Conservation (phyloP, 2,113 vertebrate species). For the Heterotis niloticus region DNA sequence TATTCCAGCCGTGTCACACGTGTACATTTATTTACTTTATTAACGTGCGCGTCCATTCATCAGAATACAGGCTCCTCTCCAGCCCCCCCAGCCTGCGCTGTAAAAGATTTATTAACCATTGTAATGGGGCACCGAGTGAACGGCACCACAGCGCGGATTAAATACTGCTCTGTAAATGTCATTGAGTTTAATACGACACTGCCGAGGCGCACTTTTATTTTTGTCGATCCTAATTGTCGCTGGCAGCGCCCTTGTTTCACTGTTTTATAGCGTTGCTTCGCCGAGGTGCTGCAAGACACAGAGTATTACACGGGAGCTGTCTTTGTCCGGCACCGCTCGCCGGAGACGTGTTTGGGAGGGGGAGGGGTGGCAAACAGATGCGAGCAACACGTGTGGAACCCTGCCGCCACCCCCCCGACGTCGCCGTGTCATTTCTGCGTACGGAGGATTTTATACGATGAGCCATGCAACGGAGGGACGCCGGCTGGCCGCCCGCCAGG, state of each 20-base stretch:
- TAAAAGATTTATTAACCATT: slow-evolving; percentile 42
- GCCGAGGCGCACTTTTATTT: slow-evolving; percentile 38
- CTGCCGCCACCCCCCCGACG: not conserved
- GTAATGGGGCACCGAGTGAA: slow-evolving; percentile 42
- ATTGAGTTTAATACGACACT: slow-evolving; percentile 40
- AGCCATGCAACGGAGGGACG: slow-evolving; percentile 1
- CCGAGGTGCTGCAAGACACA: slow-evolving; percentile 17
- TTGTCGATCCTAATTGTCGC: slow-evolving; percentile 42
- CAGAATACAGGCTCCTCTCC: not conserved
- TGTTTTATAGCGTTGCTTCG: slow-evolving; percentile 17
- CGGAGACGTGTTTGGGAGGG: not conserved
- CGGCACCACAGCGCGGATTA: slow-evolving; percentile 39
- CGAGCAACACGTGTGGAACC: not conserved
- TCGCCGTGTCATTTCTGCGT: not conserved
- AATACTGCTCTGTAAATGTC: slow-evolving; percentile 46
- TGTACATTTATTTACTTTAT: slow-evolving; percentile 15
- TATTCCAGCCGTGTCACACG: not conserved
- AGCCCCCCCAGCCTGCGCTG: not conserved
- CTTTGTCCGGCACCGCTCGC: slow-evolving; percentile 5
- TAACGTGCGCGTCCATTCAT: not conserved
- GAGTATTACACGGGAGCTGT: slow-evolving; percentile 21
- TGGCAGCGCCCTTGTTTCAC: slow-evolving; percentile 20
- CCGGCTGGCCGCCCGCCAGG: slow-evolving; percentile 32
- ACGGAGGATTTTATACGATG: not conserved
- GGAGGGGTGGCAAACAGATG: not conserved